Evolutionary conservation across 2,888 invertebrate genomes (phyloP).

Genomic region (Trachelus tabidus): DNA sequence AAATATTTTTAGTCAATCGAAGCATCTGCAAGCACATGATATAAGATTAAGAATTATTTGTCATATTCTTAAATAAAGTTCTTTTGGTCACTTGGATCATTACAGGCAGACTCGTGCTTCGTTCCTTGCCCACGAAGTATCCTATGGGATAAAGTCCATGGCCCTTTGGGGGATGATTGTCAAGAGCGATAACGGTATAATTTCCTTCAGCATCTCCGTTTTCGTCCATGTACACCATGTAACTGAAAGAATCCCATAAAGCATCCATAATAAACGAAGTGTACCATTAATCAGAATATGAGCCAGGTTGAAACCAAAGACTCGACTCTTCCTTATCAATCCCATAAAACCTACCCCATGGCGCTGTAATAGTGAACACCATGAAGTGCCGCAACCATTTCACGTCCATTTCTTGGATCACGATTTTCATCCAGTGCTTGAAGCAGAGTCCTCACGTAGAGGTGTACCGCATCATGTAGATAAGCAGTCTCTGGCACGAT

Average conservation of each 20-base stretch:
- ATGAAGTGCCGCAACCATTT: constrained; percentile 80
- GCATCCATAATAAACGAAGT: constrained; percentile 4
- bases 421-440: constrained; percentile 77
- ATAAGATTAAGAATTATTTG: background rate
- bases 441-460: constrained; percentile 87
- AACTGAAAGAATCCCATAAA: constrained; percentile 69
- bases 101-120: constrained; percentile 80
- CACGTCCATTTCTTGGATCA: constrained; percentile 83
- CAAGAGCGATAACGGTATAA: constrained; percentile 81
- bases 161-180: constrained; percentile 53
- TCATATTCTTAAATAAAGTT: constrained; percentile 27
- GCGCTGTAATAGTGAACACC: constrained; percentile 84
- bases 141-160: constrained; percentile 85
- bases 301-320: background rate
- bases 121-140: constrained; percentile 73
- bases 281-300: background rate
- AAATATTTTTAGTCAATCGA: constrained; percentile 76
- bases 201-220: constrained; percentile 95
- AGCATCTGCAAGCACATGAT: constrained; percentile 73
- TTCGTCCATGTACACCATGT: constrained; percentile 91
- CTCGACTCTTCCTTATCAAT: background rate
- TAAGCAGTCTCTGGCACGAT: constrained; percentile 91
- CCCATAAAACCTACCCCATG: constrained; percentile 76
- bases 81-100: constrained; percentile 38
- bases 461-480: constrained; percentile 92